Percentiles rank a stretch among this genome's conserved stretches.
These are phyloP conservation scores for Eulemur rufifrons DNA, from an alignment of 2,113 vertebrate species.

Conservation along the genomic window DNA sequence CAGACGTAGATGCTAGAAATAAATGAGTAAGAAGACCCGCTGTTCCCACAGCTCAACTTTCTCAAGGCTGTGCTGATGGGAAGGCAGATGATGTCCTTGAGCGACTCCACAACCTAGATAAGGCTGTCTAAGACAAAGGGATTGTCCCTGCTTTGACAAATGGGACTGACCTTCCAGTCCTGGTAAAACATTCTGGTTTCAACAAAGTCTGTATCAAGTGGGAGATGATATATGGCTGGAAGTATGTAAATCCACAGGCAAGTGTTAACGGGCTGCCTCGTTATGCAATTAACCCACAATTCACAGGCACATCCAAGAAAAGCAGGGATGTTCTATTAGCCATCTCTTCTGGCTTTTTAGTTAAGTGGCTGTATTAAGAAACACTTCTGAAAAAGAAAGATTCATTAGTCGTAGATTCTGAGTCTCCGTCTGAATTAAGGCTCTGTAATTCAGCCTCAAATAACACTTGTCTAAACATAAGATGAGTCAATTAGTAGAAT, in stretches of 20 bases:
- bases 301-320: slow-evolving; percentile 42
- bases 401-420: slow-evolving; percentile 60
- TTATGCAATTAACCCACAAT: slow-evolving; percentile 69
- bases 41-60: slow-evolving; percentile 54
- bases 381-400: slow-evolving; percentile 69
- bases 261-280: slow-evolving; percentile 63
- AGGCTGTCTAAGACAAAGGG: slow-evolving; percentile 65
- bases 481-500: slow-evolving; percentile 71
- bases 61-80: slow-evolving; percentile 52
- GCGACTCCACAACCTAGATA: slow-evolving; percentile 63
- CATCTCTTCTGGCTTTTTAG: slow-evolving; percentile 58
- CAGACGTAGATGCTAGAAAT: slow-evolving; percentile 56
- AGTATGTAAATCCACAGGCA: slow-evolving; percentile 64
- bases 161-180: slow-evolving; percentile 76
- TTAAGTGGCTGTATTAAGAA: slow-evolving; percentile 74
- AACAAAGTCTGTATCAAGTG: slow-evolving; percentile 54
- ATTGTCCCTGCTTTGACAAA: slow-evolving; percentile 79
- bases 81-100: slow-evolving; percentile 75
- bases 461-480: slow-evolving; percentile 77
- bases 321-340: slow-evolving; percentile 47
- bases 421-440: slow-evolving; percentile 71
- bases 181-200: slow-evolving; percentile 54
- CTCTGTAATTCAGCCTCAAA: slow-evolving; percentile 70
- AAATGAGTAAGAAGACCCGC: slow-evolving; percentile 1
- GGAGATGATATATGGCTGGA: slow-evolving; percentile 64